phyloP scores from a whole-genome alignment of 2,113 vertebrate species.

The Todiramphus chloris region DNA sequence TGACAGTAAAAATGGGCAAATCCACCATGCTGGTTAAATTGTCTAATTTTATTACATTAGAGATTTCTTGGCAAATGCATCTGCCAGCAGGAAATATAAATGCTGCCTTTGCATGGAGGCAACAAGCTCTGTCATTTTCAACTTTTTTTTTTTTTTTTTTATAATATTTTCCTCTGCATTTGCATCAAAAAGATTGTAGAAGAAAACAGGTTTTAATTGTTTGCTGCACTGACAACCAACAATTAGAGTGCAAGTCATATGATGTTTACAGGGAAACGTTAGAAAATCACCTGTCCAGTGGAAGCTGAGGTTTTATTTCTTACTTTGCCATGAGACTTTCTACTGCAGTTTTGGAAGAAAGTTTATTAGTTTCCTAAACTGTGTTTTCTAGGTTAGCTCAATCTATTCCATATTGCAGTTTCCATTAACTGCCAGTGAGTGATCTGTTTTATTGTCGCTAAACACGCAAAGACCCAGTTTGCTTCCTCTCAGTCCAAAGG shows the following conservation, averaged over 20 bases:
- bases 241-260: slow-evolving; percentile 46
- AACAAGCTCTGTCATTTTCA: slow-evolving; percentile 64
- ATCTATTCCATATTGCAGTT: slow-evolving; percentile 1
- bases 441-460: slow-evolving; percentile 4
- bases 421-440: not conserved
- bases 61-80: slow-evolving; percentile 78
- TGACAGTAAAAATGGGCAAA: slow-evolving; percentile 77
- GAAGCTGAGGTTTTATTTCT: slow-evolving; percentile 14
- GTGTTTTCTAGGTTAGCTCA: not conserved
- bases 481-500: not conserved
- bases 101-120: slow-evolving; percentile 65
- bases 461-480: not conserved
- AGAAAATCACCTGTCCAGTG: slow-evolving; percentile 51
- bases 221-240: slow-evolving; percentile 60
- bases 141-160: slow-evolving; percentile 37
- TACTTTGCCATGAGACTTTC: not conserved
- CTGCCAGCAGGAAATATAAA: slow-evolving; percentile 78
- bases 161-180: slow-evolving; percentile 64
- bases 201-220: slow-evolving; percentile 67
- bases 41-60: slow-evolving; percentile 84
- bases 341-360: not conserved
- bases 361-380: not conserved
- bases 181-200: slow-evolving; percentile 59
- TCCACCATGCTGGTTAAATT: slow-evolving; percentile 80
- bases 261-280: not conserved